Conservation (phyloP, 2,797 vertebrate genomes). For the Agapornis canus region DNA sequence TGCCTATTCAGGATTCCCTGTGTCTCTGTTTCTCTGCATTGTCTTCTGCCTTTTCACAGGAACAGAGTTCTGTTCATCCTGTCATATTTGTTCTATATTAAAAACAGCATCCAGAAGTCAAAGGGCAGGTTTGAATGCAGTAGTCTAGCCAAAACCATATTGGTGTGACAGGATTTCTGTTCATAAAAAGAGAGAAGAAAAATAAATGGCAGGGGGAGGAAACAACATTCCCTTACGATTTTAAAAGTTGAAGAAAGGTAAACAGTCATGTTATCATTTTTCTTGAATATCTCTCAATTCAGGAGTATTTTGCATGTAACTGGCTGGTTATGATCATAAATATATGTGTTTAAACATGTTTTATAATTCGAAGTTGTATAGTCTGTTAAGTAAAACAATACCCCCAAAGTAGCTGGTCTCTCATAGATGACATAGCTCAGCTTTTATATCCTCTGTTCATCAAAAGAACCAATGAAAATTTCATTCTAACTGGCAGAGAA, state of each 20-base stretch:
- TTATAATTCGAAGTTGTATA: slow-evolving; percentile 25
- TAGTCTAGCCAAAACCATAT: not conserved
- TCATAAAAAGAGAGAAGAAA: not conserved
- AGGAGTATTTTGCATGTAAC: not conserved
- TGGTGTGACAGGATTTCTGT: not conserved
- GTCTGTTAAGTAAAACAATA: slow-evolving; percentile 53
- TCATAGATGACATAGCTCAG: not conserved
- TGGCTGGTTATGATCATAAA: not conserved
- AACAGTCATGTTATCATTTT: not conserved
- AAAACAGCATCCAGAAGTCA: not conserved
- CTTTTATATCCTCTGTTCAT: slow-evolving; percentile 48
- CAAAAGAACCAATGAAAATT: slow-evolving; percentile 42
- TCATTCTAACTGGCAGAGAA: slow-evolving; percentile 71
- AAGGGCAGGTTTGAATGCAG: not conserved
- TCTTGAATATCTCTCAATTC: not conserved
- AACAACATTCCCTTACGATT: not conserved
- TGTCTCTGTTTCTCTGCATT: not conserved
- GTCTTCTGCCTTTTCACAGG: not conserved
- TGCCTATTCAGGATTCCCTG: not conserved
- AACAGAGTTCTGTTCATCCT: not conserved
- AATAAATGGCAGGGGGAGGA: not conserved
- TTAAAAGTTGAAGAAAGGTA: not conserved
- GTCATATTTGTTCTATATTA: not conserved
- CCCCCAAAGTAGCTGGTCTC: not conserved
- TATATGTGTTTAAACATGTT: not conserved